A percentile compares a stretch with the other conserved stretches of the same genome.
These are phyloP conservation scores for Drosophila villosipedis DNA, from an alignment of 2,888 invertebrate species.

Conservation along the genomic window DNA sequence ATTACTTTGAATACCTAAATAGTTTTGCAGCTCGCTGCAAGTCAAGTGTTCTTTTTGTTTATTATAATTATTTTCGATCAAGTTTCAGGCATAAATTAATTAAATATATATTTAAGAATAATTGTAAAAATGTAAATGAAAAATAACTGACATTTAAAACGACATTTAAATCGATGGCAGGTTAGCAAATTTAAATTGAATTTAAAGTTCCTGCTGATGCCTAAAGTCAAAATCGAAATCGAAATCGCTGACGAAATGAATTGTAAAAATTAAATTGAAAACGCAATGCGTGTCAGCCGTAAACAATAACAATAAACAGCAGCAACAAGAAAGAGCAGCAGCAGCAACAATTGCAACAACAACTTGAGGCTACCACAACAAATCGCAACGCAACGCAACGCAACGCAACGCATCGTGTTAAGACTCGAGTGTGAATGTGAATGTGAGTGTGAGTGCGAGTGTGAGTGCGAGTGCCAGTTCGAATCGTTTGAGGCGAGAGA, in stretches of 20 bases:
- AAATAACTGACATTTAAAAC: background rate
- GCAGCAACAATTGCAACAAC: slow-evolving; percentile 7
- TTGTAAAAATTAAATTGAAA: slow-evolving; percentile 39
- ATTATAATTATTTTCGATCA: background rate
- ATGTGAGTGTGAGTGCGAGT: background rate
- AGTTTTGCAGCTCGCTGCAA: background rate
- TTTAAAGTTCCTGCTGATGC: background rate
- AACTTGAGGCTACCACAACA: slow-evolving; percentile 32
- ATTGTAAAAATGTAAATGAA: background rate
- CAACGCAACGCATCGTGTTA: slow-evolving; percentile 24
- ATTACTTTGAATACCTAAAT: background rate
- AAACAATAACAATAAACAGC: slow-evolving; percentile 19
- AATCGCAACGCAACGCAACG: slow-evolving; percentile 19
- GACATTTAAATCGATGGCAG: background rate
- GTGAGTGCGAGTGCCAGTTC: slow-evolving; percentile 21
- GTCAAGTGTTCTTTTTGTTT: background rate
- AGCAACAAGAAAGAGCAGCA: slow-evolving; percentile 11
- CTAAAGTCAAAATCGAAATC: slow-evolving; percentile 20
- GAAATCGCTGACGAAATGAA: slow-evolving; percentile 43
- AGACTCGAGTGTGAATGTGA: slow-evolving; percentile 7
- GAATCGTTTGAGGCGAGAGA: slow-evolving; percentile 50
- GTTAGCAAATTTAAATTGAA: background rate
- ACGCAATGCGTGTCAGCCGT: slow-evolving; percentile 50
- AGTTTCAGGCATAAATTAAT: background rate
- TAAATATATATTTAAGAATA: background rate